Base-by-base conservation (phyloP, 2,113 vertebrate genomes). In the Suricata suricatta region DNA sequence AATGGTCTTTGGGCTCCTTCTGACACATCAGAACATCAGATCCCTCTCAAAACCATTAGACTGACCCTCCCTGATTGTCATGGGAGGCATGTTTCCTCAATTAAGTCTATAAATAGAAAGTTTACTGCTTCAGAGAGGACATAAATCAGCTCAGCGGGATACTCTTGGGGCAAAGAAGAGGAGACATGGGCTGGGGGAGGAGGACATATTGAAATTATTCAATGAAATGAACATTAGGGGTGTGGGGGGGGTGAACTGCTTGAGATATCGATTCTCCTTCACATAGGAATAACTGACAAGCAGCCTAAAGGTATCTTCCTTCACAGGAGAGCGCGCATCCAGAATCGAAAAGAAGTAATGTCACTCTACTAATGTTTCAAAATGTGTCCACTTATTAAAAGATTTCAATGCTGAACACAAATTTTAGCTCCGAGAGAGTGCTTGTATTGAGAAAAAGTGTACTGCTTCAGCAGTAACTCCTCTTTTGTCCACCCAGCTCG, bases 31-130 rank as follows among this genome's bases (percentile, higher is more conserved):
- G 35, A 47, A 38, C 41, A 27, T 82, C 71, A 76, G 68, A 77
- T 19, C 71, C 82, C 72, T 74, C 79, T 21, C 54, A 93, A 29
- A 66, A 79, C n/a, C 80, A 72, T 54, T 74, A 89, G 10, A 92
- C n/a, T 52, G 44, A 88, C 6, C 21, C 14, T 17, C 23, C 6
- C 68, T 92, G 74, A 86, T 92, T 83, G 90, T 93, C 57, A 92
- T 15, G 3, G 0, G 63, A 97, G 71, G 52, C 92, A 38, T 0
- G 14, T 69, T 64, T 95, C 79, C 74, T 85, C 79, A 50, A 87
- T 91, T 47, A 95, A 83, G 29, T 52, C 12, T 82, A 77, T 89
- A 89, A 95, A 44, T 64, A 94, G 90, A 96, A 63, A 97, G 41
- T 41, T 52, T 82, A 52, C 54, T 94, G 11, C 85, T 98, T 96